Conservation (phyloP, 2,113 vertebrate genomes). For the Heloderma charlesbogerti region DNA sequence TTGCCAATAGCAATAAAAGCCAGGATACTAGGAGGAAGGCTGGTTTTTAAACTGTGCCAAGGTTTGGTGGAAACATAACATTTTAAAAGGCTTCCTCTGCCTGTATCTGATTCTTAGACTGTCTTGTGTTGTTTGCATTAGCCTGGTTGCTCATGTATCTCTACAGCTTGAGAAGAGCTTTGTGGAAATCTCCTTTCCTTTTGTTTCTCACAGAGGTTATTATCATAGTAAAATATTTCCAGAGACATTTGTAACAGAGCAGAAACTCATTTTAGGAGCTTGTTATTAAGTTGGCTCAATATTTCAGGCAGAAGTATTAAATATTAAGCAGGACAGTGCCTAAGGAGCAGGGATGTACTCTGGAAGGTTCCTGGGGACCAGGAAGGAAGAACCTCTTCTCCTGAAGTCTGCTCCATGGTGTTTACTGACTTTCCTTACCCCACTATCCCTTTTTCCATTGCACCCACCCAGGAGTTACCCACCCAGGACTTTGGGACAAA, state of each 20-base stretch:
- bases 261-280: conserved; percentile 38
- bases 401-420: neutral
- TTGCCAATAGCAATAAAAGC: conserved; percentile 56
- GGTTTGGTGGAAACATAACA: conserved; percentile 48
- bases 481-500: neutral
- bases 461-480: neutral
- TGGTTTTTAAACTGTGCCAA: conserved; percentile 45
- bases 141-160: neutral
- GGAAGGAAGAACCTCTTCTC: neutral
- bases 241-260: conserved; percentile 25
- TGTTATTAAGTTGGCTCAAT: conserved; percentile 23
- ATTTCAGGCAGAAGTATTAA: neutral
- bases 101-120: conserved; percentile 28
- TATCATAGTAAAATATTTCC: conserved; percentile 27
- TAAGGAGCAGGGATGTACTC: neutral
- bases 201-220: neutral
- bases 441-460: neutral
- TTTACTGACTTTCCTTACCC: neutral
- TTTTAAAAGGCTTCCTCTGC: conserved; percentile 30
- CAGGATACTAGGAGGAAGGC: conserved; percentile 36
- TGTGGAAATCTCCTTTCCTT: conserved; percentile 28
- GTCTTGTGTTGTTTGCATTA: neutral
- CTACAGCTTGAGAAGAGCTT: conserved; percentile 13
- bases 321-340: neutral
- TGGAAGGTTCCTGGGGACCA: neutral